These are phyloP conservation scores for Mugil cephalus DNA, from an alignment of 2,113 vertebrate species.

Conservation along the genomic window DNA sequence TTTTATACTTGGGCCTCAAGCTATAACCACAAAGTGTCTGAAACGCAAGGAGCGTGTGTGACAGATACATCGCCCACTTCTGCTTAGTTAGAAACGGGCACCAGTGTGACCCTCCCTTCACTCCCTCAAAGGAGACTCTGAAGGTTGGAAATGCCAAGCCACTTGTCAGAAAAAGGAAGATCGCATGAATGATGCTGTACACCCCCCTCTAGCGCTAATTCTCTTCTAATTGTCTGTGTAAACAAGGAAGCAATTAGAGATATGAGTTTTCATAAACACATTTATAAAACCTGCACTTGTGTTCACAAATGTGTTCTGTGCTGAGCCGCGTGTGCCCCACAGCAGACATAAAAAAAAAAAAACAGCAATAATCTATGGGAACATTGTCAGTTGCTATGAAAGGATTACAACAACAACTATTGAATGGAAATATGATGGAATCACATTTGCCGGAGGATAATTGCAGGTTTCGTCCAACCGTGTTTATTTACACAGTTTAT, in stretches of 20 bases:
- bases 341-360: background rate
- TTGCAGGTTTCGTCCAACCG: constrained; percentile 9
- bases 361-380: constrained; percentile 9
- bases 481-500: background rate
- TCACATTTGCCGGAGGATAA: constrained; percentile 19
- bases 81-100: constrained; percentile 3
- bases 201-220: constrained; percentile 13
- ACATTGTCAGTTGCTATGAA: constrained; percentile 14
- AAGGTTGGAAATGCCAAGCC: constrained; percentile 3
- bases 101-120: background rate
- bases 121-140: background rate
- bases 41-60: background rate
- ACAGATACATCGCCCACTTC: background rate
- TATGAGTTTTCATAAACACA: constrained; percentile 32
- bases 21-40: background rate
- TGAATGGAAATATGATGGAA: background rate
- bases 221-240: constrained; percentile 36
- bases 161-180: constrained; percentile 25
- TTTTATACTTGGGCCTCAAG: background rate
- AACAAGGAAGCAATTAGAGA: constrained; percentile 53
- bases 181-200: constrained; percentile 26
- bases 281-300: constrained; percentile 4
- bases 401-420: constrained; percentile 11
- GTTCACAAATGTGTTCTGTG: background rate
- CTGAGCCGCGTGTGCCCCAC: background rate